These are phyloP conservation scores for Darevskia nairensis DNA, from an alignment of 2,797 vertebrate species.

Conservation along the genomic window DNA sequence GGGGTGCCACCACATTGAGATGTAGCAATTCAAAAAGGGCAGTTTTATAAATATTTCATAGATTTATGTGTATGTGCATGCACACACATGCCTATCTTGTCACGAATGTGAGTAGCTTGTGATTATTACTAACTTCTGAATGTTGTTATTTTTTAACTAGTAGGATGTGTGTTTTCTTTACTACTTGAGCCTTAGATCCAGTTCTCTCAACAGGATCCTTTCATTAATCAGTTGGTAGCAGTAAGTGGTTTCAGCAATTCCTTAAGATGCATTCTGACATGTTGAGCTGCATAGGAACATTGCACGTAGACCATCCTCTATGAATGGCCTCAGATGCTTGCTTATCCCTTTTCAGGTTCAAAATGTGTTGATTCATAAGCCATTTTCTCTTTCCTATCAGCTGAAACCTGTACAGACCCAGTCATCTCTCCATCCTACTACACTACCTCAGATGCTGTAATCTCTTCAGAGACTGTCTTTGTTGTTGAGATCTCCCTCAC, in stretches of 20 bases:
- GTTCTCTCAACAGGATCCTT: too few relatives aligned
- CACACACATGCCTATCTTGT: too few relatives aligned
- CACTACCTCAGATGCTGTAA: slow-evolving; percentile 92
- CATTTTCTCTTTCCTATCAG: slow-evolving; percentile 65
- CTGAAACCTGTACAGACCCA: slow-evolving; percentile 90
- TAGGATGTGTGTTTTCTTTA: background rate
- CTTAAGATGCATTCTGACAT: background rate
- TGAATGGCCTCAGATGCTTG: background rate
- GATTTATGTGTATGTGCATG: background rate
- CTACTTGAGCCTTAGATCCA: background rate
- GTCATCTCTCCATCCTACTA: slow-evolving; percentile 91
- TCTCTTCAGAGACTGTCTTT: slow-evolving; percentile 92
- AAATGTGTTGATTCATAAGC: background rate
- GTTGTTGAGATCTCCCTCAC: slow-evolving; percentile 92
- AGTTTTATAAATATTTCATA: background rate
- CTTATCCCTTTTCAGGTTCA: background rate
- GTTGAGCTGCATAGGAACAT: background rate
- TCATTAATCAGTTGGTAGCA: background rate
- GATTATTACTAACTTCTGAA: background rate
- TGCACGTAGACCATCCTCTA: background rate
- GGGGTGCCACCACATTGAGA: background rate
- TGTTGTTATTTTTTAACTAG: background rate
- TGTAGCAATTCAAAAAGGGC: background rate
- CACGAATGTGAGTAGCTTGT: background rate
- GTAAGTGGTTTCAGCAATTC: background rate